Evolutionary conservation across 35 echinoderm and acorn worm species (phyloP), one percentile per base, ranked within the genome.

Genomic region (Holothuria glaberrima): DNA sequence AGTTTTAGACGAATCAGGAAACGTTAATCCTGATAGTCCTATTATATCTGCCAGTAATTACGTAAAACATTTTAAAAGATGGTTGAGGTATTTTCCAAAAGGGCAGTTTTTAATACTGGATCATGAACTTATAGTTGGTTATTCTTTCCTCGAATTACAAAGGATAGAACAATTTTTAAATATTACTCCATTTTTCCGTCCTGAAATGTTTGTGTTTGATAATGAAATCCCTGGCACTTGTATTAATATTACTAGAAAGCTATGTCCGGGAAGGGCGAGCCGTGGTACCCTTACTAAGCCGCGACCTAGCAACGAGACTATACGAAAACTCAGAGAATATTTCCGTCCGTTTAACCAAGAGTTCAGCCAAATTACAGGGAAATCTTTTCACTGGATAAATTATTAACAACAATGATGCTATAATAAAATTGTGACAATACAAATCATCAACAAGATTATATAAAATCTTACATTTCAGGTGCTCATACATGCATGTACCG

Each of bases 41-140:
- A 56, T 94, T 1, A 86, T 98, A 13, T 86, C 89, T 7, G 86
- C 93, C 18, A 94, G 96, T 50, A 61, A 90, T 6, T 98, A 90
- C 32, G 81, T 67, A 24, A 75, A 75, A 84, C 92, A 98, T 33
- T 90, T 93, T 56, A 71, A 94, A 71, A 70, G 91, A 48, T 98
- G 96, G 96, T 62, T 98, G 38, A 65, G 90, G 45, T 90, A 87
- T 84, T 98, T 91, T 61, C 83, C 92, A 28, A 94, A 78, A 50
- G 82, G 92, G 22, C 72, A 86, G 35, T 92, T 98, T 78, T 45
- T 90, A 31, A 84, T 84, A 61, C 46, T 84, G 4, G 80, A 84
- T 63, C 80, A 84, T 28, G 80, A 84, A 63, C 57, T 84, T 5
- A 61, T 84, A 12, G 80, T 84, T 61, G 80, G 80, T 29, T 84